phyloP scores from a whole-genome alignment of 2,797 vertebrate species.

The Rhinoraja longicauda region DNA sequence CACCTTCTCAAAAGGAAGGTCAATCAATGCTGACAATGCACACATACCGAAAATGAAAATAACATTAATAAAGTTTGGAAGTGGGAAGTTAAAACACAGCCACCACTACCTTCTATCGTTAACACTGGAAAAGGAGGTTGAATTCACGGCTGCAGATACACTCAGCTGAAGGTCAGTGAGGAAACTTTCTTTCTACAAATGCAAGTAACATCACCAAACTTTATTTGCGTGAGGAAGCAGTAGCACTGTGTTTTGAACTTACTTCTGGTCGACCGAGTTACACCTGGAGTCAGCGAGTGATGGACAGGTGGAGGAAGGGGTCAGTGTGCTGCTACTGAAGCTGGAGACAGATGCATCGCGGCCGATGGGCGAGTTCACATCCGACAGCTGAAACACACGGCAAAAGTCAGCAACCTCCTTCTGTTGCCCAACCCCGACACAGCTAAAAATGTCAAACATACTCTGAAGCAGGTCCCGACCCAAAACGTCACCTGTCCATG shows the following conservation, averaged over 20 bases:
- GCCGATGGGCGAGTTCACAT: constrained; percentile 77
- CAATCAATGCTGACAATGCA: too few species aligned
- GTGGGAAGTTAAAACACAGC: too few species aligned
- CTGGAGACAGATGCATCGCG: constrained; percentile 87
- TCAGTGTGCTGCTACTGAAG: constrained; percentile 94
- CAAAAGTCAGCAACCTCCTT: background rate
- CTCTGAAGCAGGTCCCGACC: too few species aligned
- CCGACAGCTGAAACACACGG: constrained; percentile 67
- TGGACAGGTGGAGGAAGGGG: constrained; percentile 93
- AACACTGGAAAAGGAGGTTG: background rate
- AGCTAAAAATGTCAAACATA: too few species aligned
- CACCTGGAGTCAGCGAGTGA: constrained; percentile 87
- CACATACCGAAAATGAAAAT: too few species aligned
- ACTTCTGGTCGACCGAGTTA: constrained; percentile 85
- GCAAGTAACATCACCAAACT: background rate
- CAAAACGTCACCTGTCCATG: too few species aligned
- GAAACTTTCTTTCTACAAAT: background rate
- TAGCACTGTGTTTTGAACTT: constrained; percentile 46
- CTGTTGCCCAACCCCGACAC: background rate
- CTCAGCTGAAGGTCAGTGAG: too few species aligned
- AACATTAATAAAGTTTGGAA: too few species aligned
- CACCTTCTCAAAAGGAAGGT: too few species aligned
- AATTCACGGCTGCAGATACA: background rate
- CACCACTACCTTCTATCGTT: too few species aligned
- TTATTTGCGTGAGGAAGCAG: background rate